Percentiles rank a stretch among this genome's conserved stretches.
Conservation (phyloP, 2,797 vertebrate genomes). For the Darevskia mixta region DNA sequence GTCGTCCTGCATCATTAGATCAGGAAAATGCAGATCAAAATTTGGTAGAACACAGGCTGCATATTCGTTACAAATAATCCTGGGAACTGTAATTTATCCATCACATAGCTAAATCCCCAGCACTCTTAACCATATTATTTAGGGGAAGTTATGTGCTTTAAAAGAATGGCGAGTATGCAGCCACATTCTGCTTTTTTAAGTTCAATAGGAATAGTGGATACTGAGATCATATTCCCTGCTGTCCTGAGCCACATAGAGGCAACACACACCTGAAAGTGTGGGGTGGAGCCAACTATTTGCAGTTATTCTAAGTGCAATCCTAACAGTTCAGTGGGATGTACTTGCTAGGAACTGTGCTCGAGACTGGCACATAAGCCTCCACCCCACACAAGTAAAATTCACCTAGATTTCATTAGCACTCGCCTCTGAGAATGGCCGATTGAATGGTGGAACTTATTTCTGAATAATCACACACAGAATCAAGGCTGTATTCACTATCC, state of each 20-base stretch:
- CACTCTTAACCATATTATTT: neutral
- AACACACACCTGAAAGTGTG: constrained; percentile 10
- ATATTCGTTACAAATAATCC: no score
- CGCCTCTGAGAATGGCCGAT: neutral
- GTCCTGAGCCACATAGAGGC: neutral
- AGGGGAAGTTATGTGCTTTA: neutral
- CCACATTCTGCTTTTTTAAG: constrained; percentile 42
- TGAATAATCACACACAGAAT: neutral
- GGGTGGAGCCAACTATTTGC: neutral
- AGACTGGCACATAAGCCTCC: neutral
- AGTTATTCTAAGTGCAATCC: neutral
- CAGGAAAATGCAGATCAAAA: no score
- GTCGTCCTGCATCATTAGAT: neutral
- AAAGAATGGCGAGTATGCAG: neutral
- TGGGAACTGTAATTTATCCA: no score
- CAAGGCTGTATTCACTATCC: neutral
- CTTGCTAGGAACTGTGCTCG: neutral
- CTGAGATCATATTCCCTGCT: neutral
- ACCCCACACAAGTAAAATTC: neutral
- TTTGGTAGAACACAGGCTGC: no score
- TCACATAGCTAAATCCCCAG: no score
- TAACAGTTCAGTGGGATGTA: neutral
- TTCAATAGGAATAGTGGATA: constrained; percentile 31
- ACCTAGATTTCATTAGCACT: neutral
- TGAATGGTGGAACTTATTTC: neutral